Percentiles rank a stretch among this genome's conserved stretches.
Conservation (phyloP, 2,888 invertebrate species). For the Phaedon cochleariae region DNA sequence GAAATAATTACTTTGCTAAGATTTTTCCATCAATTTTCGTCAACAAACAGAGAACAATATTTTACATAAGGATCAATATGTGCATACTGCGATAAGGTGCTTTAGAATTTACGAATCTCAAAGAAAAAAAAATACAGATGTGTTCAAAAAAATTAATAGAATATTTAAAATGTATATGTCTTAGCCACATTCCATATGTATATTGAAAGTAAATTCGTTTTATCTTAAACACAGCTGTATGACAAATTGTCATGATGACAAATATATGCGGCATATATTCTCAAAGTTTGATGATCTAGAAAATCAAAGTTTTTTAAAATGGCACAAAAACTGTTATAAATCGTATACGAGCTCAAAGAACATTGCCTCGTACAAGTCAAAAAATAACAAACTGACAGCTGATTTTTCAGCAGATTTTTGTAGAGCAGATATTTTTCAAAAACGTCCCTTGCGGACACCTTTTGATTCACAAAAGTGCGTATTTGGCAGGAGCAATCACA, state of each 20-base stretch:
- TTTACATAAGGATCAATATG: constrained; percentile 16
- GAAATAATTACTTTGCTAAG: constrained; percentile 11
- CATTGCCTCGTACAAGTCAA: too few relatives aligned
- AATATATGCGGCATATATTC: too few relatives aligned
- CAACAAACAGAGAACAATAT: constrained; percentile 17
- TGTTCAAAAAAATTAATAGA: constrained; percentile 42
- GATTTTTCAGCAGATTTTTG: too few relatives aligned
- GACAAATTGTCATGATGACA: constrained; percentile 40
- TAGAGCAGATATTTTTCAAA: too few relatives aligned
- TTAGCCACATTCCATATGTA: constrained; percentile 47
- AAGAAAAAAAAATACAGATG: constrained; percentile 44
- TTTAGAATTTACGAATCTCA: constrained; percentile 46
- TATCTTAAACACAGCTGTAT: constrained; percentile 33
- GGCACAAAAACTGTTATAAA: too few relatives aligned
- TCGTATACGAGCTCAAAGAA: too few relatives aligned
- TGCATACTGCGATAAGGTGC: constrained; percentile 45
- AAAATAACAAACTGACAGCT: too few relatives aligned
- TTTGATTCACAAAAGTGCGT: too few relatives aligned
- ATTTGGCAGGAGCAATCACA: too few relatives aligned
- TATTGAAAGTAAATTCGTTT: constrained; percentile 31
- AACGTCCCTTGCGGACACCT: too few relatives aligned
- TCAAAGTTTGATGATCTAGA: too few relatives aligned
- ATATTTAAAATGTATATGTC: constrained; percentile 37
- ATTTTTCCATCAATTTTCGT: neutral
- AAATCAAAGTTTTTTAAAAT: too few relatives aligned